Conservation (phyloP, 2,888 invertebrate species). For the Beris chalybata region DNA sequence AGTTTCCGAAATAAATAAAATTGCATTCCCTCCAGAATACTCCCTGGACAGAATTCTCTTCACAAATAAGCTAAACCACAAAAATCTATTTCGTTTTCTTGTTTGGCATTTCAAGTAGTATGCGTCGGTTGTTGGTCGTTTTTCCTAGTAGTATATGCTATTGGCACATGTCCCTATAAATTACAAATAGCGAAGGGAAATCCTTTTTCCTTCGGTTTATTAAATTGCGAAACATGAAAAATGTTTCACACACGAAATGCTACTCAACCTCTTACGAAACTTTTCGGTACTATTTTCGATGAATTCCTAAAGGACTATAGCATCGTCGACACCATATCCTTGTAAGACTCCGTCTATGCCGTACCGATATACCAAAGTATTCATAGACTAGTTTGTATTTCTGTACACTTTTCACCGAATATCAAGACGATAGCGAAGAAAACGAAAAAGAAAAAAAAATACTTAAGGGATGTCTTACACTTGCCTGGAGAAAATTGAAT, state of each 20-base stretch:
- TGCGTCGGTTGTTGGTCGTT: neutral
- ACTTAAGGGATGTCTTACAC: conserved; percentile 3
- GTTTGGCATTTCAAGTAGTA: neutral
- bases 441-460: neutral
- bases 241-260: conserved; percentile 34
- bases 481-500: conserved; percentile 13
- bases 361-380: neutral
- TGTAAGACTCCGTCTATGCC: neutral
- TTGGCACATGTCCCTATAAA: conserved; percentile 29
- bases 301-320: conserved; percentile 9
- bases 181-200: conserved; percentile 20
- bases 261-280: conserved; percentile 4
- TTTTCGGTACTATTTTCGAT: neutral
- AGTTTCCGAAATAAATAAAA: too few species aligned
- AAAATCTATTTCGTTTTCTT: neutral
- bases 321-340: neutral
- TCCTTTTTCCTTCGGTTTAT: conserved; percentile 35
- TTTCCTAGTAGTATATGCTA: neutral
- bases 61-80: neutral
- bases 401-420: neutral
- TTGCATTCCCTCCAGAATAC: too few species aligned
- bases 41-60: neutral
- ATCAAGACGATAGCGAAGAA: neutral
- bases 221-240: conserved; percentile 38
- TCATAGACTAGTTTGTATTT: neutral